Evolutionary conservation across 2,888 invertebrate genomes (phyloP), one percentile per base, ranked within the genome.

Genomic region (Hyles lineata): DNA sequence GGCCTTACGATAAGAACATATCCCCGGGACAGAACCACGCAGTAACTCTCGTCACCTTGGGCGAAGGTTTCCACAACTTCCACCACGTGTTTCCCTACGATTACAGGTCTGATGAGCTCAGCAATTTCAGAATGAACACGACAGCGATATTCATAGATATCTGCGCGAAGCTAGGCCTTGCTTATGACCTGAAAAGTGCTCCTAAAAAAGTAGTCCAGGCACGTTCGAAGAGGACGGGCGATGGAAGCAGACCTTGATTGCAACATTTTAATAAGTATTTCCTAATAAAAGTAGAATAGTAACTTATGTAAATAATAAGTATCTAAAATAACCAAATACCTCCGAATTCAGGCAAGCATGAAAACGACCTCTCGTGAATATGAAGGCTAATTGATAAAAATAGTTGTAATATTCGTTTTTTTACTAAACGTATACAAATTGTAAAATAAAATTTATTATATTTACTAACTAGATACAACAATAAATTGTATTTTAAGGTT

Each of bases 1-100:
- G 85, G 59, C 91, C 92, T 29, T 92, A 90, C 74, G 88, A 96
- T 75, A 84, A 82, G 79, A 73, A 71, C 17, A 79, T 85, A 21
- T 19, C 70, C 4, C 73, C 77, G 0, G 21, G 72, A 8, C 73
- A 77, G 25, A 70, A 32, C 60, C 19, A 62, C 15, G 2, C 61
- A 11, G 25, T 75, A 1, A 15, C 71, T 1, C 0, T 73, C 4
- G 50, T 73, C 0, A 74, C 75, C 0, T 50, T 78, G 8, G 78
- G 76, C 0, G 96, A 96, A 86, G 97, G 97, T 7, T 97, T 96
- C 96, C 97, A 97, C 90, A 97, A 97, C 85, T 97, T 96, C 81
- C 97, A 97, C 82, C 97, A 87, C 73, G 80, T 79, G 1, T 87
- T 82, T 74, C 85, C 87, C 0, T 84, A 83, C 76, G 88, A 88